Percentiles rank a stretch among this genome's conserved stretches.
Evolutionary conservation across 1,140 invertebrate genomes (phyloP).

Genomic region (Drosophila tristis): DNA sequence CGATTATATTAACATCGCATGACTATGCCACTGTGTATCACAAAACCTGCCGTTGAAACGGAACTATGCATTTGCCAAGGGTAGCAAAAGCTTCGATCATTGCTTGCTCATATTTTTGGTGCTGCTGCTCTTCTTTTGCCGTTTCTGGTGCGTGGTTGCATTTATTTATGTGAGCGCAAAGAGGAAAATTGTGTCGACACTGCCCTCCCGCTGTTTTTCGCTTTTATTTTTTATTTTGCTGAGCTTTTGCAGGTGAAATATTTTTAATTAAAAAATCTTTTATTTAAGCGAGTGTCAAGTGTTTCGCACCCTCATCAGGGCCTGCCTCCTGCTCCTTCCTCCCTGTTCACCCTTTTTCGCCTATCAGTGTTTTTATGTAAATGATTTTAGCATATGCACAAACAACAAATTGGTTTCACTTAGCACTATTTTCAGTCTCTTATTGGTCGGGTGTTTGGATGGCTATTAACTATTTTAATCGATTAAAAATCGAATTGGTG

Average conservation of each 20-base stretch:
- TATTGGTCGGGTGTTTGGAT: neutral
- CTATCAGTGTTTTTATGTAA: conserved; percentile 25
- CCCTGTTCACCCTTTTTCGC: neutral
- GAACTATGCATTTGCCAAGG: too few species aligned
- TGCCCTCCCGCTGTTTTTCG: conserved; percentile 28
- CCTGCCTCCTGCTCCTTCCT: conserved; percentile 12
- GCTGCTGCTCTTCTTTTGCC: conserved; percentile 16
- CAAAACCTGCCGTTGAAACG: neutral
- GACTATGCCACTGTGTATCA: too few species aligned
- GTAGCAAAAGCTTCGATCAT: too few species aligned
- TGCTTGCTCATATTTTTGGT: too few species aligned
- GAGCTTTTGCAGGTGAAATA: conserved; percentile 71
- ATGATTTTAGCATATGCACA: conserved; percentile 35
- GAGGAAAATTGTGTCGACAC: conserved; percentile 76
- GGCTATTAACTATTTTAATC: conserved; percentile 18
- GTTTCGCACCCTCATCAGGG: conserved; percentile 2
- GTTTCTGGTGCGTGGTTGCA: conserved; percentile 46
- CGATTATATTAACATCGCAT: too few species aligned
- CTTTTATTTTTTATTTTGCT: conserved; percentile 26
- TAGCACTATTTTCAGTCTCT: conserved; percentile 19
- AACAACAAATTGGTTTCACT: conserved; percentile 14
- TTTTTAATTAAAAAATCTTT: conserved; percentile 82
- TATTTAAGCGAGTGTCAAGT: conserved; percentile 75
- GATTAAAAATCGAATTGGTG: too few species aligned
- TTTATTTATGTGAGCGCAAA: conserved; percentile 76